Percentiles rank a stretch among this genome's conserved stretches.
Evolutionary conservation across 2,888 invertebrate species (phyloP).

Genomic region (Synergus japonicus): DNA sequence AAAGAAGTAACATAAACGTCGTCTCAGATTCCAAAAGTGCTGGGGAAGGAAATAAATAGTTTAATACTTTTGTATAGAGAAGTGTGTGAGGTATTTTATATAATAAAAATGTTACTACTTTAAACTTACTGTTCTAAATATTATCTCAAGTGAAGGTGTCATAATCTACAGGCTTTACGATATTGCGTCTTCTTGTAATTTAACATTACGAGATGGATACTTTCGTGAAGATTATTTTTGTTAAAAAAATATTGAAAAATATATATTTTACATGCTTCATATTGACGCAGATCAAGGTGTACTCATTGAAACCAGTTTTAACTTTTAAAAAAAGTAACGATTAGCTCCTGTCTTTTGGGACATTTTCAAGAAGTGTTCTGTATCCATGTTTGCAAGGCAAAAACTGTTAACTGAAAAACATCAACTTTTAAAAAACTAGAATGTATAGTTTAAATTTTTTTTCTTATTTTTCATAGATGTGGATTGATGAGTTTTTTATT

Average conservation of each 20-base stretch:
- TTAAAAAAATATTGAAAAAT: constrained; percentile 32
- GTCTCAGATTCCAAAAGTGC: constrained; percentile 20
- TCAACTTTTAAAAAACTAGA: no score
- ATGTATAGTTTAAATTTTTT: no score
- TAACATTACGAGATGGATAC: background rate
- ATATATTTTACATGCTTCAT: constrained; percentile 39
- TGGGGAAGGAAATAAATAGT: constrained; percentile 8
- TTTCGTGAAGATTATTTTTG: constrained; percentile 39
- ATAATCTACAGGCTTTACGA: constrained; percentile 16
- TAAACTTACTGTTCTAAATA: constrained; percentile 7
- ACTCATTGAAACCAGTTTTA: background rate
- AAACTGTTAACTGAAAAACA: no score
- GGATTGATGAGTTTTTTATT: background rate
- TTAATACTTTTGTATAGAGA: constrained; percentile 42
- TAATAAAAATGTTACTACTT: constrained; percentile 17
- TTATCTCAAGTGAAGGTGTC: constrained; percentile 1
- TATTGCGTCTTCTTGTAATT: background rate
- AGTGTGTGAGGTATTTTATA: constrained; percentile 33
- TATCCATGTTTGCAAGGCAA: no score
- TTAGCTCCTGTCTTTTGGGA: no score
- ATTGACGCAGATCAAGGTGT: constrained; percentile 11
- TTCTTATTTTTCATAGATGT: background rate
- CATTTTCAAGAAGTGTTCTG: no score
- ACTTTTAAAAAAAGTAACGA: background rate
- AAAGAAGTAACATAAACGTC: background rate